phyloP scores from a whole-genome alignment of 2,888 invertebrate species.

The Abrostola triplasia region DNA sequence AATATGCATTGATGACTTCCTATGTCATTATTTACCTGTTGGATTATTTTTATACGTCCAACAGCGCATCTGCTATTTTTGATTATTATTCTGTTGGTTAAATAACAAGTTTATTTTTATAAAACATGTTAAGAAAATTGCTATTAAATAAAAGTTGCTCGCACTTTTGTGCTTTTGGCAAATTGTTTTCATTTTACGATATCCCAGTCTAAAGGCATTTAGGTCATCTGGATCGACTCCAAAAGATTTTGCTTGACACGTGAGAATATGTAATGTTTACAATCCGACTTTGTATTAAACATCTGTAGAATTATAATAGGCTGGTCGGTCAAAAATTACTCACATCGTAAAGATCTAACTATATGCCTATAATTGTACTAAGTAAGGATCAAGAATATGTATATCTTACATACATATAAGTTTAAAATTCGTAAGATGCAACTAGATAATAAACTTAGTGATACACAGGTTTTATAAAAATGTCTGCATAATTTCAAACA shows the following conservation, averaged over 20 bases:
- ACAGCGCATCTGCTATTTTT: not conserved
- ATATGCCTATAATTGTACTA: too few relatives aligned
- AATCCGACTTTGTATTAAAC: constrained; percentile 36
- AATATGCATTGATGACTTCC: constrained; percentile 2
- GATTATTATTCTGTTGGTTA: not conserved
- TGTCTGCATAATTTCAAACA: not conserved
- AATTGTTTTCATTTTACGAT: constrained; percentile 68
- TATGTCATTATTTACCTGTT: constrained; percentile 4
- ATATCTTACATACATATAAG: not conserved
- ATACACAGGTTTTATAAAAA: too few relatives aligned
- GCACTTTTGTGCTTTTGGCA: constrained; percentile 63
- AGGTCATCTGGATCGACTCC: constrained; percentile 84
- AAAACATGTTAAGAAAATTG: constrained; percentile 16
- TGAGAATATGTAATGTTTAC: constrained; percentile 68
- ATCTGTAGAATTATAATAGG: constrained; percentile 11
- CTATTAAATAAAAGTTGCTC: constrained; percentile 49
- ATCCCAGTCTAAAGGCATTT: constrained; percentile 71
- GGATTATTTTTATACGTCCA: not conserved
- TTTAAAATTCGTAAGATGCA: too few relatives aligned
- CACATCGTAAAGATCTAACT: too few relatives aligned
- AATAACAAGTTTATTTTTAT: not conserved
- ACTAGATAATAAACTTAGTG: too few relatives aligned
- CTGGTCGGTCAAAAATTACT: not conserved
- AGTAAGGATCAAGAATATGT: not conserved
- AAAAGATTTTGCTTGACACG: constrained; percentile 73